A percentile compares a stretch with the other conserved stretches of the same genome.
Conservation (phyloP, 1,140 invertebrate genomes). For the Lordiphosa stackelbergi region DNA sequence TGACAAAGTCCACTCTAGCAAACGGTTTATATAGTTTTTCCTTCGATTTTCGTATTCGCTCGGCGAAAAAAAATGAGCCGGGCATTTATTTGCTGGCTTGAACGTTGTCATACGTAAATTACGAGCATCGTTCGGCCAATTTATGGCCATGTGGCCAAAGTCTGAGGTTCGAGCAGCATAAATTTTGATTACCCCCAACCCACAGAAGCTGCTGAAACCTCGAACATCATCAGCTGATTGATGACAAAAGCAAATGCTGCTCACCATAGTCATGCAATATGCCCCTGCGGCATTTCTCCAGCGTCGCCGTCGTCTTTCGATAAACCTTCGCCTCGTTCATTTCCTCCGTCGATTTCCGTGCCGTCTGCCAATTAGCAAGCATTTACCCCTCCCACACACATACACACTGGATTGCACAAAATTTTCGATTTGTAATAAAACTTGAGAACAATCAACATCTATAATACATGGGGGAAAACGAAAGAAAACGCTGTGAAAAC, state of each 20-base stretch:
- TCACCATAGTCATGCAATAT: conserved; percentile 49
- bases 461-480: conserved; percentile 6
- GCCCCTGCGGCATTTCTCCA: conserved; percentile 45
- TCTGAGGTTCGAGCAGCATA: conserved; percentile 51
- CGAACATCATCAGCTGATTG: conserved; percentile 63
- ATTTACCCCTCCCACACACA: conserved; percentile 40
- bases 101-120: conserved; percentile 62
- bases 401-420: conserved; percentile 43
- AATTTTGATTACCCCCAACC: conserved; percentile 57
- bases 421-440: conserved; percentile 38
- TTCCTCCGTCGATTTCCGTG: conserved; percentile 55
- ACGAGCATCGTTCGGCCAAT: conserved; percentile 44
- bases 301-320: conserved; percentile 28
- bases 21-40: conserved; percentile 6
- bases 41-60: conserved; percentile 16
- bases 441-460: conserved; percentile 30
- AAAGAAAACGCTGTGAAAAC: conserved; percentile 54
- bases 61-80: conserved; percentile 46
- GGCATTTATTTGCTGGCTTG: conserved; percentile 56
- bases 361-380: conserved; percentile 58
- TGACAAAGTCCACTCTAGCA: conserved; percentile 35
- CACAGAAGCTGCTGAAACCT: conserved; percentile 36
- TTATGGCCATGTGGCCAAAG: conserved; percentile 60
- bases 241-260: conserved; percentile 37
- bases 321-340: conserved; percentile 44